Evolutionary conservation across 2,797 vertebrate species (phyloP).

Genomic region (Siniperca scherzeri): DNA sequence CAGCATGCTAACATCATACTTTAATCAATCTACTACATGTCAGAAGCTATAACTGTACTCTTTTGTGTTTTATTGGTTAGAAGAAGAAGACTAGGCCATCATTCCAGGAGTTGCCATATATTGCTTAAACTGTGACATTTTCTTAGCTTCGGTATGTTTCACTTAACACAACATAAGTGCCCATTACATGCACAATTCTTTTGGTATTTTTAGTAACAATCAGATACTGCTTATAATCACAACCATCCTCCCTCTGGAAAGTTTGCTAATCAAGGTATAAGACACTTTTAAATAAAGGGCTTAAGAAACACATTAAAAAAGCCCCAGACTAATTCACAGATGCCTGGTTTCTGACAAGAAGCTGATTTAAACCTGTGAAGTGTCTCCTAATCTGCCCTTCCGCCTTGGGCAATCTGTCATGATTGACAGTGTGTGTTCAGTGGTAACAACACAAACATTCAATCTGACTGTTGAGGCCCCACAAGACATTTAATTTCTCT

Average conservation of each 20-base stretch:
- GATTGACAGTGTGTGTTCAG: slow-evolving; percentile 82
- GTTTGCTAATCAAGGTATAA: slow-evolving; percentile 61
- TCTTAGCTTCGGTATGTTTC: slow-evolving; percentile 2
- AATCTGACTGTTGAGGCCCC: slow-evolving; percentile 73
- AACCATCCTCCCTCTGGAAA: slow-evolving; percentile 48
- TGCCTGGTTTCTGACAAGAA: slow-evolving; percentile 68
- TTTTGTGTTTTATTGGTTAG: slow-evolving; percentile 13
- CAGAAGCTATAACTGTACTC: slow-evolving; percentile 24
- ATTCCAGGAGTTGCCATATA: neutral
- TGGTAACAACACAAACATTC: slow-evolving; percentile 81
- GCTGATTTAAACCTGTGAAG: slow-evolving; percentile 76
- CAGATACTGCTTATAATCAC: slow-evolving; percentile 57
- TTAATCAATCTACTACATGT: slow-evolving; percentile 61
- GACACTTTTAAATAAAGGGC: slow-evolving; percentile 63
- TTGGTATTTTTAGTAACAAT: slow-evolving; percentile 51
- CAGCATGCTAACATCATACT: slow-evolving; percentile 59
- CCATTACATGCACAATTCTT: neutral
- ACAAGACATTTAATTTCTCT: slow-evolving; percentile 73
- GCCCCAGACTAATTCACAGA: slow-evolving; percentile 67
- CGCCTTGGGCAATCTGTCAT: slow-evolving; percentile 78
- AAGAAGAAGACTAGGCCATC: neutral
- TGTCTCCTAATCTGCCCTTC: slow-evolving; percentile 81
- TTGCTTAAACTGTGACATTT: neutral
- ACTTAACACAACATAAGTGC: neutral
- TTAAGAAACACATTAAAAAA: slow-evolving; percentile 62